phyloP scores from a whole-genome alignment of 2,888 invertebrate species.

The Drosophila monieri region DNA sequence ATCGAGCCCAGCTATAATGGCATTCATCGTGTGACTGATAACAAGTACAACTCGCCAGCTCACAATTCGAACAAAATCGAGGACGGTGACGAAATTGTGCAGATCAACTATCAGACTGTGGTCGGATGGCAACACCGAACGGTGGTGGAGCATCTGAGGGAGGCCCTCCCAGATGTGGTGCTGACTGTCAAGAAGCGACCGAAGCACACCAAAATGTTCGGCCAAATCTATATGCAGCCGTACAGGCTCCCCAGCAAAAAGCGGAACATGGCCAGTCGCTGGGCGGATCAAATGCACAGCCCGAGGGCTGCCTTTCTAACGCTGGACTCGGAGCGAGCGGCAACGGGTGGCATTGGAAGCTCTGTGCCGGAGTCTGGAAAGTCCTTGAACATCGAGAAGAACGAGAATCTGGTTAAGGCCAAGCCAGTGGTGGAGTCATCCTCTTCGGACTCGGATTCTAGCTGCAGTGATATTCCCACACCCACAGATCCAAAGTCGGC shows the following conservation, averaged over 20 bases:
- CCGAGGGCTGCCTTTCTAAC: conserved; percentile 87
- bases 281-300: conserved; percentile 89
- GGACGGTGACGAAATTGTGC: conserved; percentile 98
- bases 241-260: conserved; percentile 90
- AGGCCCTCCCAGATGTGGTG: conserved; percentile 91
- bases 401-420: conserved; percentile 84
- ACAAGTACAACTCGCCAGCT: conserved; percentile 96
- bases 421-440: conserved; percentile 51
- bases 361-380: conserved; percentile 10
- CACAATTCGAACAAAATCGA: conserved; percentile 96
- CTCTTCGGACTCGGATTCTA: conserved; percentile 84
- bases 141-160: conserved; percentile 89
- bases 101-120: conserved; percentile 90
- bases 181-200: conserved; percentile 93
- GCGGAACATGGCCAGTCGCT: conserved; percentile 86
- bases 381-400: conserved; percentile 70
- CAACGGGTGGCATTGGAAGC: conserved; percentile 12
- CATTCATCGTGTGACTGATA: conserved; percentile 92
- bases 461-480: conserved; percentile 86
- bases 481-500: conserved; percentile 83
- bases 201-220: conserved; percentile 91
- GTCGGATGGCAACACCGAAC: conserved; percentile 93
- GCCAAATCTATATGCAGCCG: conserved; percentile 88
- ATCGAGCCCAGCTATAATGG: conserved; percentile 94
- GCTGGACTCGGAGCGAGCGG: conserved; percentile 58